Conservation (phyloP, 2,797 vertebrate species). For the Sebastes itinus region DNA sequence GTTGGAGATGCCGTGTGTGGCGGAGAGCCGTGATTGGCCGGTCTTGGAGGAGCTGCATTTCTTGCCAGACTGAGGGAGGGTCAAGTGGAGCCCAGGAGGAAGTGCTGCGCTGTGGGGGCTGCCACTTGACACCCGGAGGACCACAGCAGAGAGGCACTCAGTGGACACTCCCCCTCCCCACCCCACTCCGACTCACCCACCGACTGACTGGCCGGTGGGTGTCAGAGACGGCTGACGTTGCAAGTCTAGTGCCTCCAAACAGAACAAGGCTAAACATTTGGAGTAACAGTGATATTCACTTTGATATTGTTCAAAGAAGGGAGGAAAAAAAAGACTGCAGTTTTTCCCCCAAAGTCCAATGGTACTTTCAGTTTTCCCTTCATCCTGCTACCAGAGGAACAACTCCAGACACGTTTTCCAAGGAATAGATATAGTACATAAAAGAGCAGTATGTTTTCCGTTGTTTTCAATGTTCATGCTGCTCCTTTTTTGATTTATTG, state of each 20-base stretch:
- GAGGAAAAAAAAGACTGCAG: conserved; percentile 40
- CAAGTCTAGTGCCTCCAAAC: conserved; percentile 73
- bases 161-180: conserved; percentile 61
- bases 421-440: conserved; percentile 79
- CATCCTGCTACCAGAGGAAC: conserved; percentile 72
- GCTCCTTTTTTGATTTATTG: conserved; percentile 79
- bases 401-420: conserved; percentile 58
- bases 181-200: conserved; percentile 25
- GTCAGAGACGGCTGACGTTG: conserved; percentile 66
- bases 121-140: conserved; percentile 55
- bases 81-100: conserved; percentile 65
- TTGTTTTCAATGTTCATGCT: conserved; percentile 57
- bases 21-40: conserved; percentile 58
- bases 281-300: conserved; percentile 86
- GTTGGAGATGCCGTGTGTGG: conserved; percentile 45
- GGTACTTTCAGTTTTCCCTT: conserved; percentile 80
- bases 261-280: conserved; percentile 81
- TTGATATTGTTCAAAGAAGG: conserved; percentile 70
- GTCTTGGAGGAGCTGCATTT: conserved; percentile 59
- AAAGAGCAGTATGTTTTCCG: conserved; percentile 55
- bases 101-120: conserved; percentile 70
- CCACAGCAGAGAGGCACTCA: conserved; percentile 82
- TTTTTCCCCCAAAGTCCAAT: conserved; percentile 55
- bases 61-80: conserved; percentile 51
- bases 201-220: conserved; percentile 21